These are phyloP conservation scores for Eira barbara DNA, from an alignment of 2,113 vertebrate species.

Conservation along the genomic window DNA sequence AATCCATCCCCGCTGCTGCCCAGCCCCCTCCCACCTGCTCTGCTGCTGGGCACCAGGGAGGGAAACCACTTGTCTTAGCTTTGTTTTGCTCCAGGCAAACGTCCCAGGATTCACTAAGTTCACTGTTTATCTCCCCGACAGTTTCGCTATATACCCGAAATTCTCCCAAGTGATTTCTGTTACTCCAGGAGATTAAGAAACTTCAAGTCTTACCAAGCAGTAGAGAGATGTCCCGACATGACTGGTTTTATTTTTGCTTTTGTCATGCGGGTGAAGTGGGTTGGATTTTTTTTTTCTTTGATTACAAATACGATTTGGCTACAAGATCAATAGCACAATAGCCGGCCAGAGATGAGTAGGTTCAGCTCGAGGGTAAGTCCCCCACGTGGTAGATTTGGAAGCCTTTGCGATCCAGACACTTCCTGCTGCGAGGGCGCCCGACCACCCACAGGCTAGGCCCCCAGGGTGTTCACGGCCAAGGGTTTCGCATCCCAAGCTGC, in stretches of 20 bases:
- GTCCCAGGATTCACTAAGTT: neutral
- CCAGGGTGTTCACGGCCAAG: neutral
- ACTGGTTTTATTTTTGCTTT: neutral
- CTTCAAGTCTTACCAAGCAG: neutral
- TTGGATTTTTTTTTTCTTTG: neutral
- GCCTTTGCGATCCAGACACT: neutral
- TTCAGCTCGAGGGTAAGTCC: neutral
- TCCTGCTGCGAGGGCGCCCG: no score
- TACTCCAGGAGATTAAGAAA: neutral
- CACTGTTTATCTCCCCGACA: neutral
- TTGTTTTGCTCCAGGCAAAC: neutral
- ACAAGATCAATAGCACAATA: neutral
- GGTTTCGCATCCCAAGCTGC: neutral
- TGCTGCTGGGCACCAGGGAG: neutral
- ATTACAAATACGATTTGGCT: neutral
- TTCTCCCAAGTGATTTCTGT: neutral
- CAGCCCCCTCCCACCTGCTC: neutral
- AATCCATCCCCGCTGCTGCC: neutral
- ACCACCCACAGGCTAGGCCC: neutral
- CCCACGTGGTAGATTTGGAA: rapidly evolving
- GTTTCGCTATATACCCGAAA: neutral
- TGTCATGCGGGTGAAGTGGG: neutral
- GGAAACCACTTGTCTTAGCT: neutral
- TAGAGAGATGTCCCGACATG: neutral
- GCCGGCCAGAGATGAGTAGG: neutral